Base-by-base conservation (phyloP, 2,888 invertebrate species). In the Napeogenes inachia region DNA sequence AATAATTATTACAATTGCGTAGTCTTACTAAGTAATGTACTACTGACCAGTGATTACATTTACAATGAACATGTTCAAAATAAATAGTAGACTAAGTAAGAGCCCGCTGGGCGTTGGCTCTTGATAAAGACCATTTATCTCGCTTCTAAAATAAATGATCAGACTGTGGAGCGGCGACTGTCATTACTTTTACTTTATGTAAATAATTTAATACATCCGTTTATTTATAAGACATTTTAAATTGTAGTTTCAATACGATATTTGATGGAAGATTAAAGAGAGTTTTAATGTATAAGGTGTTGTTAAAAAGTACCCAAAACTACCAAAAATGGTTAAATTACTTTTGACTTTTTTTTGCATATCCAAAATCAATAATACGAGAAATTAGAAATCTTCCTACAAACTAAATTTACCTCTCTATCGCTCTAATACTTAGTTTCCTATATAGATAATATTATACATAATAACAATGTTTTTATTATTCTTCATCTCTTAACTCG, bases 81-180 rank as follows among this genome's bases (percentile, higher is more conserved):
- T 50, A 30, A 50, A 47, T 47, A n/a, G 4, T 47, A 38, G 47
- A 30, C 30, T 30, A 30, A 42, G 10, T 10, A 50, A 21, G 8
- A 8, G 3, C 21, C 3, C 30, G 6, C 50, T 50, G 50, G 50
- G 50, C 50, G 50, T 30, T 30, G 50, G 50, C 50, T 50, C 50
- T 50, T n/a, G 50, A 50, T 50, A 50, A 60, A 64, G 32, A 54
- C 56, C 8, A 63, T 63, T 66, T 66, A 63, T 66, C 61, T 66
- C 46, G 54, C 46, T 57, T 54, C 58, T 50, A 57, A 63, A 66
- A 66, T 63, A 63, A 66, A 64, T 57, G 61, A 60, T 59, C 45
- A 21, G 13, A n/a, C 21, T 54, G 21, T n/a, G 30, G 30, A 50
- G 30, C 50, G 45, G 55, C 42, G 60, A 60, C 58, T n/a, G 58